A percentile compares a stretch with the other conserved stretches of the same genome.
phyloP scores from a whole-genome alignment of 2,113 vertebrate genomes.

The Pseudolaguvia tuberculata region DNA sequence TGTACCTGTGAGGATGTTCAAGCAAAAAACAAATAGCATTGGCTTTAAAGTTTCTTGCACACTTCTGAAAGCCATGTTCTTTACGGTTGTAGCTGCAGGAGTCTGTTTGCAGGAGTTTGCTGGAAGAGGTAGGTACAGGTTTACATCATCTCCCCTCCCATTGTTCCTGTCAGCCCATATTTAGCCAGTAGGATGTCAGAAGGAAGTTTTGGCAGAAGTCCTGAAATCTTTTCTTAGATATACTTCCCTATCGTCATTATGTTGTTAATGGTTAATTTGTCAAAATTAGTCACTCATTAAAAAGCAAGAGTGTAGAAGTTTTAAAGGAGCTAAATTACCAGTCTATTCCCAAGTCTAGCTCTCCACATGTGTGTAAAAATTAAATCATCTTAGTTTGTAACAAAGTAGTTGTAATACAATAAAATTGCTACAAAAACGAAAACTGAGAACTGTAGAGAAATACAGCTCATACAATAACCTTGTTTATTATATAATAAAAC shows the following conservation, averaged over 20 bases:
- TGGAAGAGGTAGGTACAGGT: background rate
- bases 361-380: no score
- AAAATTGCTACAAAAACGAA: background rate
- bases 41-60: background rate
- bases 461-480: background rate
- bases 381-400: background rate
- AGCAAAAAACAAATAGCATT: constrained; percentile 18
- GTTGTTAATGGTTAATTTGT: background rate
- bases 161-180: constrained; percentile 49
- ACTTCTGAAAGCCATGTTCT: constrained; percentile 37
- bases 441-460: background rate
- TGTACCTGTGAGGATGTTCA: constrained; percentile 34
- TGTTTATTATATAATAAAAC: background rate
- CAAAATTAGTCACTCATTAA: background rate
- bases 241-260: background rate
- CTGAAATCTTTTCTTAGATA: background rate
- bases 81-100: background rate
- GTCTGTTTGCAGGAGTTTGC: background rate
- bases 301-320: background rate
- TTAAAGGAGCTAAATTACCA: background rate
- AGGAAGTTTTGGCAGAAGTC: constrained; percentile 13
- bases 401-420: background rate
- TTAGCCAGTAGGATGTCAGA: constrained; percentile 41
- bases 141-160: background rate
- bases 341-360: background rate